Evolutionary conservation across 2,113 vertebrate genomes (phyloP).

Genomic region (Nothobranchius furzeri): DNA sequence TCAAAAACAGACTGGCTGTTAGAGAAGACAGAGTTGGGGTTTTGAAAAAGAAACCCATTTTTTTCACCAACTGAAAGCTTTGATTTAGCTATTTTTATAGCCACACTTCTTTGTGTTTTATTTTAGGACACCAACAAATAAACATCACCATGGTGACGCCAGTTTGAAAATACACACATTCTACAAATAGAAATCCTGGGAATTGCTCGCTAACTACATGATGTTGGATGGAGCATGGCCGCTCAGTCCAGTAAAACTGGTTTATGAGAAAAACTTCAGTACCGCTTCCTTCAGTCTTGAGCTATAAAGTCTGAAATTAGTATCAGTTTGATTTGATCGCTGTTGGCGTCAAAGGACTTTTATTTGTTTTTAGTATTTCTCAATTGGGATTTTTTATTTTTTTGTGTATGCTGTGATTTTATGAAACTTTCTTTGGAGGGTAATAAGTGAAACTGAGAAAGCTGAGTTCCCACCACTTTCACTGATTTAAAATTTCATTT

Average conservation of each 20-base stretch:
- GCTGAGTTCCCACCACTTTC: slow-evolving; percentile 10
- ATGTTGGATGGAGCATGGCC: slow-evolving; percentile 63
- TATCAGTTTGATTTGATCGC: slow-evolving; percentile 44
- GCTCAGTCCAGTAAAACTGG: slow-evolving; percentile 55
- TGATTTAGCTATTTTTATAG: slow-evolving; percentile 27
- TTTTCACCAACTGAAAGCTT: slow-evolving; percentile 18
- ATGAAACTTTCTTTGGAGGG: slow-evolving; percentile 28
- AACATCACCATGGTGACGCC: slow-evolving; percentile 50
- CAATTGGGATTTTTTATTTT: too few species aligned
- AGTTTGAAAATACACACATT: slow-evolving; percentile 36
- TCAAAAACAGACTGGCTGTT: too few species aligned
- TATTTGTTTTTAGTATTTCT: slow-evolving; percentile 39
- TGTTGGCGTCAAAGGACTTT: slow-evolving; percentile 22
- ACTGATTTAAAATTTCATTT: slow-evolving; percentile 30
- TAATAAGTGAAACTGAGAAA: slow-evolving; percentile 1
- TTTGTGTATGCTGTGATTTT: slow-evolving; percentile 35
- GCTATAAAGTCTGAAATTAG: slow-evolving; percentile 59
- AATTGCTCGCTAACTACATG: slow-evolving; percentile 58
- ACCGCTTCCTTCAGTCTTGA: slow-evolving; percentile 59
- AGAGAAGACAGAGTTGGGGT: neutral
- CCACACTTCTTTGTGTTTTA: slow-evolving; percentile 21
- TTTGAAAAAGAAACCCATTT: slow-evolving; percentile 15
- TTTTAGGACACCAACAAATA: slow-evolving; percentile 50
- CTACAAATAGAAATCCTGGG: slow-evolving; percentile 59
- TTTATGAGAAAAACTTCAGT: slow-evolving; percentile 63